phyloP scores from a whole-genome alignment of 2,113 vertebrate genomes.

The Gasterosteus nipponicus region DNA sequence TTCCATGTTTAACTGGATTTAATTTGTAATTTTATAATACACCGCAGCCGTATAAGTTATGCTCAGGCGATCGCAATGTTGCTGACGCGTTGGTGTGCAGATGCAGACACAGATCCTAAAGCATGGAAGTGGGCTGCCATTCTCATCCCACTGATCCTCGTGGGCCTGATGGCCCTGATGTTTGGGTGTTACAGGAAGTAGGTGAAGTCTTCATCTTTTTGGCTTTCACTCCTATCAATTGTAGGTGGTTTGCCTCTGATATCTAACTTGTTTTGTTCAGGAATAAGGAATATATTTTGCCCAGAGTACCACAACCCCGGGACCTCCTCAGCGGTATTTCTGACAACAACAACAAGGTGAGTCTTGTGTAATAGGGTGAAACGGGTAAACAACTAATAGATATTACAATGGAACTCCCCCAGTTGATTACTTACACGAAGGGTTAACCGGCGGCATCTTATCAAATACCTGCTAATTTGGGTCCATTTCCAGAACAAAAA shows the following conservation, averaged over 20 bases:
- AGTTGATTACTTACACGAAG: background rate
- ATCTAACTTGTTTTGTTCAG: slow-evolving; percentile 26
- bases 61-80: background rate
- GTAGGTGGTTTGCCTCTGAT: background rate
- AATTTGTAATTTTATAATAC: background rate
- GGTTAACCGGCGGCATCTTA: background rate
- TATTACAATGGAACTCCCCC: background rate
- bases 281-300: slow-evolving; percentile 37
- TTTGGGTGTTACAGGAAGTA: slow-evolving; percentile 52
- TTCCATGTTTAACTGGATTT: background rate
- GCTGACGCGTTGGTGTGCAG: slow-evolving; percentile 22
- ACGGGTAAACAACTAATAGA: background rate
- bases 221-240: background rate
- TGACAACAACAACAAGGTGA: slow-evolving; percentile 62
- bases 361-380: background rate
- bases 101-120: rapidly evolving
- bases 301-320: slow-evolving; percentile 52
- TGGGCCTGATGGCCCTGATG: background rate
- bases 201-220: background rate
- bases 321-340: slow-evolving; percentile 53
- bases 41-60: background rate
- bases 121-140: rapidly evolving
- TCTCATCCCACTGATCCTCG: slow-evolving; percentile 37
- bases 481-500: background rate
- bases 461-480: background rate